Percentiles rank a stretch among this genome's conserved stretches.
Conservation (phyloP, 2,797 vertebrate species). For the Anniella stebbinsi region DNA sequence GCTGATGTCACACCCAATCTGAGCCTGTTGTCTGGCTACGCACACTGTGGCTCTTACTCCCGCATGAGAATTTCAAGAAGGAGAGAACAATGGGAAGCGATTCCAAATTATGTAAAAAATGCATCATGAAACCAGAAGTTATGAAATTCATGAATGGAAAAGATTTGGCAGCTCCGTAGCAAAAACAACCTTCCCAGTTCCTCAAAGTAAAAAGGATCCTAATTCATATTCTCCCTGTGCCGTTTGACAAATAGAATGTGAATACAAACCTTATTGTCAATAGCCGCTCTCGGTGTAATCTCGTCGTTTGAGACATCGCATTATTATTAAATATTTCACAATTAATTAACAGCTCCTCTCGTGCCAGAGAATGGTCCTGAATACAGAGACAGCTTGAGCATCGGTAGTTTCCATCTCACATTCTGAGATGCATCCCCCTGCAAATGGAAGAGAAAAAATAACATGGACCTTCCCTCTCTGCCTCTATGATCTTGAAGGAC, state of each 20-base stretch:
- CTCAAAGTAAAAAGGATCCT: conserved; percentile 35
- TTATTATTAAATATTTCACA: conserved; percentile 49
- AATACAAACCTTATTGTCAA: conserved; percentile 42
- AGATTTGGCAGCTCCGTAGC: conserved; percentile 1
- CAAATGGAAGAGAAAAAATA: not conserved
- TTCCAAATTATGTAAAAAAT: conserved; percentile 3
- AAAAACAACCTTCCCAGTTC: conserved; percentile 20
- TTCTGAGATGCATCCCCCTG: not conserved
- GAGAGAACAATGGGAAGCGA: conserved; percentile 1
- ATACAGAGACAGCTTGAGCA: conserved; percentile 1
- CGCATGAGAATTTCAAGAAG: not conserved
- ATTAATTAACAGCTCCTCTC: conserved; percentile 38
- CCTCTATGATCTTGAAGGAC: not conserved
- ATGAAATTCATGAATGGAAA: conserved; percentile 9
- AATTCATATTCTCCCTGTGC: conserved; percentile 28
- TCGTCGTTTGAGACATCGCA: conserved; percentile 33
- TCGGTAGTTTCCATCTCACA: not conserved
- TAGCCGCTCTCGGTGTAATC: conserved; percentile 29
- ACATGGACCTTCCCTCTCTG: not conserved
- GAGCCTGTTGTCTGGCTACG: not conserved
- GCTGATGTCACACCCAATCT: not conserved
- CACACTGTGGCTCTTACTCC: not conserved
- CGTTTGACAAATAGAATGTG: conserved; percentile 43
- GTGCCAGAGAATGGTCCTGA: conserved; percentile 34
- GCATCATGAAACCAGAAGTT: conserved; percentile 12